These are phyloP conservation scores for Archips xylosteana DNA, from an alignment of 2,888 invertebrate genomes.

Conservation along the genomic window DNA sequence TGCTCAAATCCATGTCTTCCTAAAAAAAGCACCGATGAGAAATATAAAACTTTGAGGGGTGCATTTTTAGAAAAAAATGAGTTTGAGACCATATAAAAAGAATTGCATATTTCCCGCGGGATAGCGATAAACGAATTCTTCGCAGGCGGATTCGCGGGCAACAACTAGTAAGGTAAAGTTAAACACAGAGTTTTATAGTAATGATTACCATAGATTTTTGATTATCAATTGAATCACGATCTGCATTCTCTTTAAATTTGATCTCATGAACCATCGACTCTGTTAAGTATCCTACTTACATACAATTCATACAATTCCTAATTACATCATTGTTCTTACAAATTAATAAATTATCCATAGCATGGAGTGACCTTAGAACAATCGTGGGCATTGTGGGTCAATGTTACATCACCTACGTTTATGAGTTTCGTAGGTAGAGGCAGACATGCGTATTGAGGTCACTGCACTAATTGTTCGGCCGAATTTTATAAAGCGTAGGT, in stretches of 20 bases:
- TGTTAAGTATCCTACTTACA: background rate
- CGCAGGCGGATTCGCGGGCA: too few species aligned
- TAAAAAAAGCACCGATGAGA: too few species aligned
- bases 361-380: slow-evolving; percentile 26
- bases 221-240: slow-evolving; percentile 6
- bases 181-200: background rate
- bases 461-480: slow-evolving; percentile 29
- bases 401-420: slow-evolving; percentile 47
- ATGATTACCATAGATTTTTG: background rate
- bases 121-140: too few species aligned
- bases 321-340: slow-evolving; percentile 34
- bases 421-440: slow-evolving; percentile 33
- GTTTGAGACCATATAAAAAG: too few species aligned
- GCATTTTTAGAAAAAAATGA: too few species aligned
- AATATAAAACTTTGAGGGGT: too few species aligned
- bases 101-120: too few species aligned
- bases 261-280: slow-evolving; percentile 14
- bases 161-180: too few species aligned
- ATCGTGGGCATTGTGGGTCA: slow-evolving; percentile 46
- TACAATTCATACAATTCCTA: slow-evolving; percentile 17
- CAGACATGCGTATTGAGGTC: slow-evolving; percentile 19
- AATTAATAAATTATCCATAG: slow-evolving; percentile 27
- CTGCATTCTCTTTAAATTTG: background rate
- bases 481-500: slow-evolving; percentile 31
- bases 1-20: too few species aligned